Base-by-base conservation (phyloP, 2,797 vertebrate genomes). In the Decapterus maruadsi region DNA sequence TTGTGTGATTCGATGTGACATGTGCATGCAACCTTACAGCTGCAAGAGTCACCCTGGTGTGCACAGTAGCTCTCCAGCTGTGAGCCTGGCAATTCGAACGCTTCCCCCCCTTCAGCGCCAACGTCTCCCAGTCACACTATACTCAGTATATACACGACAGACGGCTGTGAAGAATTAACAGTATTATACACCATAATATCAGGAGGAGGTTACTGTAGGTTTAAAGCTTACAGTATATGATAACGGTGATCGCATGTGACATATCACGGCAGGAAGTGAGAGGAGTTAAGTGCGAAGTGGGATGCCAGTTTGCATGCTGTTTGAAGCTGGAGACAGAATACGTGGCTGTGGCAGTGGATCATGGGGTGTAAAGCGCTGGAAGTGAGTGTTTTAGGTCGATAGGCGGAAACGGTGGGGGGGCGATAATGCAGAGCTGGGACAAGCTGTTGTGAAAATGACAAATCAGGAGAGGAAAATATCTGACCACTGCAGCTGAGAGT, bases 21-120 rank as follows among this genome's bases (percentile, higher is more conserved):
- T 72, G 81, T 90, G 83, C 89, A 88, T 78, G 82, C 74, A 83
- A 86, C 68, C 89, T 68, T 74, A 79, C 64, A 78, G 78, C 83
- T 72, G 55, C 48, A 81, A 48, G 48, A 76, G 55, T 67, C 69
- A 68, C 70, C 71, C 82, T 72, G 75, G 72, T 63, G 81, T 74
- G 80, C 66, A 62, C 43, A 80, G 77, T 68, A 50, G 85, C 75
- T 80, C 77, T 40, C 72, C 81, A 82, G 69, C 81, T 86, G 76
- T 67, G 83, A 86, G 67, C 34, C 19, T 66, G 67, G 80, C 70
- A 68, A 71, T 46, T 54, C 62, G 51, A 77, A 75, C 26, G 4
- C 50, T 53, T 36, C 34, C 34, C 31, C 42, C 31, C 59, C 13
- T 64, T 60, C 4, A 76, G 48, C 65, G 19, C 16, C 40, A 38